Base-by-base conservation (phyloP, 2,888 invertebrate species). In the Platycheirus albimanus region DNA sequence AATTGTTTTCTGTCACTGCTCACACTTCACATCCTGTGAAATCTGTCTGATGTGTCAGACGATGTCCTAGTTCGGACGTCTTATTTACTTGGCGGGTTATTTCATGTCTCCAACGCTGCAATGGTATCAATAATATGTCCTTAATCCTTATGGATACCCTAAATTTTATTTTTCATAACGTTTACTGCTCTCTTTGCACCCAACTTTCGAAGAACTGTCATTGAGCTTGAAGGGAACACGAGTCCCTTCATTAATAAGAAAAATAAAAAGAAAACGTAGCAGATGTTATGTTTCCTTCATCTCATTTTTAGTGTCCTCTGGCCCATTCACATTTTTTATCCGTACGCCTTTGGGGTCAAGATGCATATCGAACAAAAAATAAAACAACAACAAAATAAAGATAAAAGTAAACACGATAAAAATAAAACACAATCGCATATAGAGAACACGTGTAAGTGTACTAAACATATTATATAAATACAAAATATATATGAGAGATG, bases 221-320 rank as follows among this genome's bases (percentile, higher is more conserved):
- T 24, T 24, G 13, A 64, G 49, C 28, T 64, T 58, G 47, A 49
- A 33, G 5, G 13, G 7, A 41, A 41, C 38, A 41, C 38, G 38
- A 41, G 38, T 41, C 13, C 13, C 13, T 41, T 41, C 10, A 41
- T 8, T 24, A 24, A 4, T 24, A 33, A 33, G 6, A 33, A 41
- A 13, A 63, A 19, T 33, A 43, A 13, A n/a, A 30, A 33, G 30
- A 24, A 24, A 24, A 24, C 3, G 24, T 33, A 47, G 81, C 77
- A 81, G 81, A 81, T 81, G 81, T 58, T 58, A 33, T 33, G 30
- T 33, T 75, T 71, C 33, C 36, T 33, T 67, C 20, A 66, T 71
- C 6, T 0, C 4, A 64, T 33, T n/a, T 69, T 63, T 69, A 76
- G 10, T 52, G 76, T 11, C 58, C 41, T 7, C 51, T 67, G 17